Evolutionary conservation across 1,140 invertebrate species (phyloP).

Genomic region (Temnothorax curvispinosus): DNA sequence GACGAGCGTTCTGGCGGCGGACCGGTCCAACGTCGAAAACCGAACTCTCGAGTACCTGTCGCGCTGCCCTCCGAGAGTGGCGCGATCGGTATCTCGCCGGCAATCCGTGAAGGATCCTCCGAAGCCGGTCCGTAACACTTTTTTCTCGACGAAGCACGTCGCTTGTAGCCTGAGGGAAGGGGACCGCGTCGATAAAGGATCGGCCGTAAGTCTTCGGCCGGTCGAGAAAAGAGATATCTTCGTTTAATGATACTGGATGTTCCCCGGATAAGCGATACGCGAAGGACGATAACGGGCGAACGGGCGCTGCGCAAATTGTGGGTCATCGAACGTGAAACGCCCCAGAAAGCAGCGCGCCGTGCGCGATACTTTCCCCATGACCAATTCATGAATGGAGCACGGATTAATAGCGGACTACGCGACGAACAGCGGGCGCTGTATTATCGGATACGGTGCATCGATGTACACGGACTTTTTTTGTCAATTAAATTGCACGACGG

Average conservation of each 20-base stretch:
- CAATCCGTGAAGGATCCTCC: conserved; percentile 54
- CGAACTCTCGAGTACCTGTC: conserved; percentile 76
- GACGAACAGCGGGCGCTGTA: neutral
- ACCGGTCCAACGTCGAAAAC: conserved; percentile 69
- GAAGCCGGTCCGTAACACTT: conserved; percentile 39
- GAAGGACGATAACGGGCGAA: conserved; percentile 47
- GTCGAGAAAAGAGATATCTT: conserved; percentile 54
- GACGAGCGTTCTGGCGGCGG: conserved; percentile 74
- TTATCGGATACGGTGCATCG: neutral
- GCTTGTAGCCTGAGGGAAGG: conserved; percentile 16
- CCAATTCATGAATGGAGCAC: conserved; percentile 58
- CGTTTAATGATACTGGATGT: conserved; percentile 59
- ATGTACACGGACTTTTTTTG: neutral
- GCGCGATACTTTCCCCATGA: conserved; percentile 60
- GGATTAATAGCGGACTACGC: conserved; percentile 15
- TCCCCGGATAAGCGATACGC: conserved; percentile 55
- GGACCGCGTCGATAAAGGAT: conserved; percentile 36
- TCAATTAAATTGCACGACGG: neutral
- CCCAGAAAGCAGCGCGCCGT: conserved; percentile 34
- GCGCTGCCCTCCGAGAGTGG: conserved; percentile 45
- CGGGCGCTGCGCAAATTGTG: conserved; percentile 54
- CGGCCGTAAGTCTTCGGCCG: conserved; percentile 19
- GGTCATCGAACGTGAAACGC: conserved; percentile 62
- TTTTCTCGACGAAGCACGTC: conserved; percentile 21
- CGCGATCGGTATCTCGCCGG: conserved; percentile 65